These are phyloP conservation scores for Patella pellucida DNA, from an alignment of 2,888 invertebrate genomes.

Conservation along the genomic window DNA sequence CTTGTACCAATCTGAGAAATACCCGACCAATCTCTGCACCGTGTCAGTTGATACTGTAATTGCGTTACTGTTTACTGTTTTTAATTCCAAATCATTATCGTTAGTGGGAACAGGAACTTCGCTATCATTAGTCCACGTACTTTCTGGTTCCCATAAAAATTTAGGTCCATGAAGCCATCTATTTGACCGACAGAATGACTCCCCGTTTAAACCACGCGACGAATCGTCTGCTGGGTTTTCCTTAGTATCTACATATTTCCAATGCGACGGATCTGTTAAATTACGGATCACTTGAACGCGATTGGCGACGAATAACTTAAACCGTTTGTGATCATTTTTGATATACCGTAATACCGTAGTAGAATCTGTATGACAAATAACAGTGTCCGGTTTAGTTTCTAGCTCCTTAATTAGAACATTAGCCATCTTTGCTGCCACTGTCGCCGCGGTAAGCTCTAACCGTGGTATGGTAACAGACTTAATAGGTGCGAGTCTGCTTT, in stretches of 20 bases:
- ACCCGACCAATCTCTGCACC: not conserved
- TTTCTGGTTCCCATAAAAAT: conserved; percentile 17
- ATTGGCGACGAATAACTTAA: conserved; percentile 30
- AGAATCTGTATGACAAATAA: conserved; percentile 28
- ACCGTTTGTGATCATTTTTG: conserved; percentile 15
- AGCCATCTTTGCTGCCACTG: not conserved
- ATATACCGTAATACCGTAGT: conserved; percentile 28
- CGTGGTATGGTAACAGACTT: conserved; percentile 15
- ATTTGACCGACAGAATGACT: not conserved
- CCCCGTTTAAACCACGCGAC: conserved; percentile 18
- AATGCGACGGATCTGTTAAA: conserved; percentile 12
- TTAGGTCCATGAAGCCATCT: conserved; percentile 23
- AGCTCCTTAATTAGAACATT: conserved; percentile 21
- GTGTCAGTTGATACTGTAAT: too few species aligned
- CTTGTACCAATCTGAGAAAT: conserved; percentile 6
- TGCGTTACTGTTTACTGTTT: too few species aligned
- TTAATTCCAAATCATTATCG: too few species aligned
- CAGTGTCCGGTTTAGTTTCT: not conserved
- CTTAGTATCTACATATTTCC: conserved; percentile 27
- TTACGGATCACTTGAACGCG: conserved; percentile 18
- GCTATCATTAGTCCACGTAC: too few species aligned
- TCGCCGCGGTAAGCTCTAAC: conserved; percentile 20
- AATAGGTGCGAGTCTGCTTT: conserved; percentile 11
- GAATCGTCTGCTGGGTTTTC: conserved; percentile 30
- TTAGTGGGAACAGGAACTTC: too few species aligned